Percentiles rank a stretch among this genome's conserved stretches.
These are phyloP conservation scores for Tetranychus truncatus DNA, from an alignment of 2,888 invertebrate species.

Conservation along the genomic window DNA sequence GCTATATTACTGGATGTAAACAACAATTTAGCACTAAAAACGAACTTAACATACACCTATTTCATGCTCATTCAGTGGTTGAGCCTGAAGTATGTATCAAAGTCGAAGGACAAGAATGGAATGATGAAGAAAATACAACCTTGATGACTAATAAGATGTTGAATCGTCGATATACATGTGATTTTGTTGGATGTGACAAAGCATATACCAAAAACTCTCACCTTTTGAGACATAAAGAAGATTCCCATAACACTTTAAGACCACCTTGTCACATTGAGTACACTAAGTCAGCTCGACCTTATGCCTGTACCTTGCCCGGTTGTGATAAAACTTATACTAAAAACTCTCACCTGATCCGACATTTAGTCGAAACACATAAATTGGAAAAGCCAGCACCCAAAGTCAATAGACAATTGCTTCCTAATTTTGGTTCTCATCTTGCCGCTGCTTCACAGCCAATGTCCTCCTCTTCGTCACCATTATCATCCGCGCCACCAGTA, in stretches of 20 bases:
- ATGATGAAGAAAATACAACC: slow-evolving; percentile 5
- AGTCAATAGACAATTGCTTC: neutral
- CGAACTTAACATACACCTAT: slow-evolving; percentile 8
- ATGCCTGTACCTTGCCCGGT: slow-evolving; percentile 3
- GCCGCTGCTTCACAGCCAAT: neutral
- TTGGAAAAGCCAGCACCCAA: slow-evolving; percentile 10
- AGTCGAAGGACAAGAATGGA: slow-evolving; percentile 12
- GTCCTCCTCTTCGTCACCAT: neutral
- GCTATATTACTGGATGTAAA: neutral
- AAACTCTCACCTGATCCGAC: slow-evolving; percentile 14
- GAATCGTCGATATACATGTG: neutral
- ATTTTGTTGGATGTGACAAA: slow-evolving; percentile 11
- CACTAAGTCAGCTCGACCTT: neutral
- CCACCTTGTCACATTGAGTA: neutral
- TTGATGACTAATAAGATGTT: neutral
- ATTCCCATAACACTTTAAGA: neutral
- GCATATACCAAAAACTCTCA: slow-evolving; percentile 3
- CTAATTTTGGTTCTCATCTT: neutral
- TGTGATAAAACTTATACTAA: slow-evolving; percentile 15
- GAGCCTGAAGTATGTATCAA: slow-evolving; percentile 12
- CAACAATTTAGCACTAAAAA: slow-evolving; percentile 2
- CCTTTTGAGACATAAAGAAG: neutral
- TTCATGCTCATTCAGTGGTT: slow-evolving; percentile 4
- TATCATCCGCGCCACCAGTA: neutral
- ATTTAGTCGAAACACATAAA: slow-evolving; percentile 13